These are phyloP conservation scores for Amniataba percoides DNA, from an alignment of 2,797 vertebrate species.

Conservation along the genomic window DNA sequence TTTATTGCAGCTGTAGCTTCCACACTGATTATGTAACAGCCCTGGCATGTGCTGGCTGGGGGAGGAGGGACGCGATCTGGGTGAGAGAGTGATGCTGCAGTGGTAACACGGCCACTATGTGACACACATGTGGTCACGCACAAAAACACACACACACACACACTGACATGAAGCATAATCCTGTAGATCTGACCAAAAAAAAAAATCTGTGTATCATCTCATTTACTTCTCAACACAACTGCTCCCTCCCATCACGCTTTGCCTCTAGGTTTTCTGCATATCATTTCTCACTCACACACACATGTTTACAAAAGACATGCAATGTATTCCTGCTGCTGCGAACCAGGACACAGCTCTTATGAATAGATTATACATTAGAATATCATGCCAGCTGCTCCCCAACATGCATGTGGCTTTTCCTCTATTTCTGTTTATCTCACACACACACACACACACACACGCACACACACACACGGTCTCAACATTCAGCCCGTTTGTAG, in stretches of 20 bases:
- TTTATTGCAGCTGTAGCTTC: constrained; percentile 51
- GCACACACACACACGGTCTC: not conserved
- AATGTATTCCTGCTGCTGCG: constrained; percentile 10
- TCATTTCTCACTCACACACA: not conserved
- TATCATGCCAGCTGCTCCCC: not conserved
- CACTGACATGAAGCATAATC: not conserved
- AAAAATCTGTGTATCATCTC: not conserved
- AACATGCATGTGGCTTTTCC: not conserved
- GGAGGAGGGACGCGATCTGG: constrained; percentile 40
- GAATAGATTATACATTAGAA: not conserved
- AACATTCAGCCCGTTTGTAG: constrained; percentile 6
- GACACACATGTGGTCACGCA: constrained; percentile 41
- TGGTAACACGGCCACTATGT: constrained; percentile 43
- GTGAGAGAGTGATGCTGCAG: constrained; percentile 64
- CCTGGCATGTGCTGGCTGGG: constrained; percentile 53
- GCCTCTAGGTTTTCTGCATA: not conserved
- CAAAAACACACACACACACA: constrained; percentile 38
- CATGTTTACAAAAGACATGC: constrained; percentile 17
- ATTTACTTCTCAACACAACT: constrained; percentile 9
- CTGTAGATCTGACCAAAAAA: constrained; percentile 3
- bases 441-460: not conserved
- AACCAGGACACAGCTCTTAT: not conserved
- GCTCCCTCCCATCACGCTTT: constrained; percentile 6
- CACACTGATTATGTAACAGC: constrained; percentile 72
- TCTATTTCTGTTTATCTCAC: not conserved